Evolutionary conservation across 2,888 invertebrate genomes (phyloP).

Genomic region (Hecatera dysodea): DNA sequence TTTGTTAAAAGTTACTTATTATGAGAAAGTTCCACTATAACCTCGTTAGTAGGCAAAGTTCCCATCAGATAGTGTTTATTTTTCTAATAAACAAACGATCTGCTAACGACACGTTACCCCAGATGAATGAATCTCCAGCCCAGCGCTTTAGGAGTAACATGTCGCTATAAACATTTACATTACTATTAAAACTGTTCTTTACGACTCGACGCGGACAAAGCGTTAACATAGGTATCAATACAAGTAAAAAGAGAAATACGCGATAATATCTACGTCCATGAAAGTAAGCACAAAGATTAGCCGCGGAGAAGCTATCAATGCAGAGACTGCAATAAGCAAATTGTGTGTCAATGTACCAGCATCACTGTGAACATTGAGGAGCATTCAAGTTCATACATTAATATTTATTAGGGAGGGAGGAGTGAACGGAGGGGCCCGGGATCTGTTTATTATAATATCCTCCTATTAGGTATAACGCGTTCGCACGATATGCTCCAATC

Average conservation of each 20-base stretch:
- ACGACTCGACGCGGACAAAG: conserved; percentile 8
- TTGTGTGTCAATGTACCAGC: conserved; percentile 90
- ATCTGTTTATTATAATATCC: conserved; percentile 91
- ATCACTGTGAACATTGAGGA: conserved; percentile 83
- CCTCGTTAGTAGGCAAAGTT: conserved; percentile 43
- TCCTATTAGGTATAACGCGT: conserved; percentile 89
- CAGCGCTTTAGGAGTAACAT: conserved; percentile 48
- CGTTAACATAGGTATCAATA: conserved; percentile 27
- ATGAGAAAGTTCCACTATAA: conserved; percentile 52
- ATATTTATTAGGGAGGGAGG: conserved; percentile 88
- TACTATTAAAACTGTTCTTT: conserved; percentile 44
- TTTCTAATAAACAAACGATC: conserved; percentile 57
- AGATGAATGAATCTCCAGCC: conserved; percentile 56
- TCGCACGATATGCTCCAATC: conserved; percentile 85
- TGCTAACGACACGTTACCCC: conserved; percentile 48
- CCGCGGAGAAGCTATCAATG: conserved; percentile 66
- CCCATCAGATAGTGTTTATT: conserved; percentile 63
- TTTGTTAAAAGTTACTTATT: conserved; percentile 46
- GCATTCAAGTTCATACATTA: conserved; percentile 89
- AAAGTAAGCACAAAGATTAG: conserved; percentile 63
- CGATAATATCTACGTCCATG: conserved; percentile 37
- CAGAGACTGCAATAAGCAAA: conserved; percentile 81
- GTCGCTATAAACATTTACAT: conserved; percentile 54
- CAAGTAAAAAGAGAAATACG: conserved; percentile 27
- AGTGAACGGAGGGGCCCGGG: conserved; percentile 82